Conservation (phyloP, 2,797 vertebrate genomes). For the Girardinus metallicus region DNA sequence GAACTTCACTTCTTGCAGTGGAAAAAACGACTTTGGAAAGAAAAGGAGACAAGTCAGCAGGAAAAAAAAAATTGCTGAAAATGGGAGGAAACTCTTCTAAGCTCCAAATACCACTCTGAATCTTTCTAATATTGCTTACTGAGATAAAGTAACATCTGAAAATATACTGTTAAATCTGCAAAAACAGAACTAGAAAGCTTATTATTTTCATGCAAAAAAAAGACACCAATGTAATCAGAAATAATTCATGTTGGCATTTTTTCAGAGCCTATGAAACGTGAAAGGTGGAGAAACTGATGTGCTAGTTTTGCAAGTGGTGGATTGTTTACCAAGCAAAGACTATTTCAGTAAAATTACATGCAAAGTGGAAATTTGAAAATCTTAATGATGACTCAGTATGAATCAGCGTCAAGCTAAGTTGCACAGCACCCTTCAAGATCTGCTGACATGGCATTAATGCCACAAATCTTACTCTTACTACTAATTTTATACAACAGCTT, state of each 20-base stretch:
- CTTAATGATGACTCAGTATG: not conserved
- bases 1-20: not conserved
- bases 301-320: not conserved
- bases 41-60: not conserved
- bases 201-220: not conserved
- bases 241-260: not conserved
- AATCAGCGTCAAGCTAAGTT: not conserved
- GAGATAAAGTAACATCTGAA: not conserved
- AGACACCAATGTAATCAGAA: not conserved
- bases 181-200: not conserved
- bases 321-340: not conserved
- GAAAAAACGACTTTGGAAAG: constrained; percentile 22
- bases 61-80: not conserved
- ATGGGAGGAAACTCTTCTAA: not conserved
- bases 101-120: not conserved
- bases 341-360: not conserved
- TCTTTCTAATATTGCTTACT: not conserved
- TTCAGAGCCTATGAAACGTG: not conserved
- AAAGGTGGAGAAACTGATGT: not conserved
- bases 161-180: not conserved
- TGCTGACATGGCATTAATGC: not conserved
- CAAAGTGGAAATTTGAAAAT: not conserved
- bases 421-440: not conserved
- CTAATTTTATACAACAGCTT: not conserved
- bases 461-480: not conserved